A percentile compares a stretch with the other conserved stretches of the same genome.
These are phyloP conservation scores for Timandra comae DNA, from an alignment of 2,888 invertebrate genomes.

Conservation along the genomic window DNA sequence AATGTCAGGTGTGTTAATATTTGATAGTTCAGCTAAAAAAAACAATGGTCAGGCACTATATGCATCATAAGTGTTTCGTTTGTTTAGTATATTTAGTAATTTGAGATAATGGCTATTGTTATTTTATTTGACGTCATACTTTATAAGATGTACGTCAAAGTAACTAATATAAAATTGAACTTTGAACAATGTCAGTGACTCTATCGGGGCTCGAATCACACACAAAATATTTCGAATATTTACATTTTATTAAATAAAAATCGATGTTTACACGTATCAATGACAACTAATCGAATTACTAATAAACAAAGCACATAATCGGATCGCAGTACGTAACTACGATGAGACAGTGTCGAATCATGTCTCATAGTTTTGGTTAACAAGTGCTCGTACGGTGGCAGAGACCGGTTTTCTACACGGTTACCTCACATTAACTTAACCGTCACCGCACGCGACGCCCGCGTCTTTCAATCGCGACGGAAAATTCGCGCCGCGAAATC, in stretches of 20 bases:
- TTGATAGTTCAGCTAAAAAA: too few species aligned
- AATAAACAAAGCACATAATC: slow-evolving; percentile 13
- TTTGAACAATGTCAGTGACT: not conserved
- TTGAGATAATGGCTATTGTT: too few species aligned
- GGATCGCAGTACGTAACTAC: slow-evolving; percentile 19
- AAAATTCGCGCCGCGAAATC: slow-evolving; percentile 57
- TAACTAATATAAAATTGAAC: not conserved
- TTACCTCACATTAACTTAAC: slow-evolving; percentile 50
- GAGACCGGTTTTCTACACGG: slow-evolving; percentile 43
- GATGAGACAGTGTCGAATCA: slow-evolving; percentile 17
- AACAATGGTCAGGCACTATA: too few species aligned
- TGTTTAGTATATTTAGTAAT: too few species aligned
- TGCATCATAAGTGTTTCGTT: too few species aligned
- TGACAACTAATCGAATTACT: slow-evolving; percentile 7
- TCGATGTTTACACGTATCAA: slow-evolving; percentile 1
- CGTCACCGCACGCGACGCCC: slow-evolving; percentile 64
- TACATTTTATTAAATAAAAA: not conserved
- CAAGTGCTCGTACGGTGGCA: slow-evolving; percentile 29
- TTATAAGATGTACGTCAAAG: too few species aligned
- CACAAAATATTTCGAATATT: not conserved
- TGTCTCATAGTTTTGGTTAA: slow-evolving; percentile 16
- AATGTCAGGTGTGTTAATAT: too few species aligned
- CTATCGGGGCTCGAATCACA: too few species aligned
- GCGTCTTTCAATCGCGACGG: slow-evolving; percentile 51
- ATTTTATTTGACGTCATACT: too few species aligned